Conservation (phyloP, 2,888 invertebrate species). For the Caenorhabditis becei region DNA sequence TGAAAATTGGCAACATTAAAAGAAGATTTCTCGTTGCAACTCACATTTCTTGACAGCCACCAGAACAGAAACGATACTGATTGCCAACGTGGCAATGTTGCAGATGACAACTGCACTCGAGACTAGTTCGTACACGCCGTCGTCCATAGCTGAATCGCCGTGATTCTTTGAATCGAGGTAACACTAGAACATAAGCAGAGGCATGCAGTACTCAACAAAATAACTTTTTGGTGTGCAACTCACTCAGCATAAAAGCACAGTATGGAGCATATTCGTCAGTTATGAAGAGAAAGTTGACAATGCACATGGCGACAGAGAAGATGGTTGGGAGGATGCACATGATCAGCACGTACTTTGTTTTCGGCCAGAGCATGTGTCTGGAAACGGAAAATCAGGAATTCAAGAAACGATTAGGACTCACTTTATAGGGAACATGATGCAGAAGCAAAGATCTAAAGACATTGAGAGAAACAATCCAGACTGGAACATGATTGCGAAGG, state of each 20-base stretch:
- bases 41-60: slow-evolving; percentile 41
- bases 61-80: slow-evolving; percentile 27
- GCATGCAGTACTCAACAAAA: background rate
- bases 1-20: background rate
- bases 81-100: slow-evolving; percentile 34
- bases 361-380: slow-evolving; percentile 54
- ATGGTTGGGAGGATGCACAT: slow-evolving; percentile 48
- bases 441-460: slow-evolving; percentile 46
- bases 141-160: slow-evolving; percentile 54
- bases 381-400: background rate
- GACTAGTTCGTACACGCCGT: slow-evolving; percentile 32
- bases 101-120: slow-evolving; percentile 43
- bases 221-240: slow-evolving; percentile 4
- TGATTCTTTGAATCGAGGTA: no score
- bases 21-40: no score
- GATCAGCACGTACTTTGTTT: slow-evolving; percentile 40
- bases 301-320: slow-evolving; percentile 22
- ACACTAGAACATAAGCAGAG: no score
- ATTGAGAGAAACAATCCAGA: slow-evolving; percentile 42
- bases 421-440: slow-evolving; percentile 47
- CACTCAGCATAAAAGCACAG: slow-evolving; percentile 47
- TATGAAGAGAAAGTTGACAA: slow-evolving; percentile 34
- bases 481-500: slow-evolving; percentile 44
- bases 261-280: slow-evolving; percentile 39
- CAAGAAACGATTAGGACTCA: slow-evolving; percentile 3